Conservation (phyloP, 2,113 vertebrate species). For the Pedetes capensis region DNA sequence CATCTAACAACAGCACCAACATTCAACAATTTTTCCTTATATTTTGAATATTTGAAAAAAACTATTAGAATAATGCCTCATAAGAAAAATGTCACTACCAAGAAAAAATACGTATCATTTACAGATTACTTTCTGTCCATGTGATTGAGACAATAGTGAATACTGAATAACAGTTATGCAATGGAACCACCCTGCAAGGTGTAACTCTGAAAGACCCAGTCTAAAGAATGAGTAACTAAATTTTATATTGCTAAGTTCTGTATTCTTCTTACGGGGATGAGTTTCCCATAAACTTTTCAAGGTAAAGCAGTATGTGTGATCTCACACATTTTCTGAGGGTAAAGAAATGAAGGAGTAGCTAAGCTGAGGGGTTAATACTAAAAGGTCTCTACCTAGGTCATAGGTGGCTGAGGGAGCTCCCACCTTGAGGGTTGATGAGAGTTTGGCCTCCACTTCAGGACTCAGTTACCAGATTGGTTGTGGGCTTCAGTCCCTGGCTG, state of each 20-base stretch:
- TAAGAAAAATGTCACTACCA: background rate
- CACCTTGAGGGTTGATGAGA: too few species aligned
- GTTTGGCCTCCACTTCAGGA: too few species aligned
- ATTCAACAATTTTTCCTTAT: too few species aligned
- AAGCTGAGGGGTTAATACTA: background rate
- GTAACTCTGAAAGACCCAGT: background rate
- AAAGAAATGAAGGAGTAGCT: background rate
- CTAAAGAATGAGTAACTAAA: background rate
- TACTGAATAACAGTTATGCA: background rate
- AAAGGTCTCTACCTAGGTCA: background rate
- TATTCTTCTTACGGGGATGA: background rate
- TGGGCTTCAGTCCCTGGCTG: rapidly evolving
- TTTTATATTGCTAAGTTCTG: background rate
- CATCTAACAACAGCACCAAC: too few species aligned
- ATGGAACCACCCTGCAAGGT: background rate
- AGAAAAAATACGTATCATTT: background rate
- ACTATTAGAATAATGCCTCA: background rate
- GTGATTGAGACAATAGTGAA: background rate
- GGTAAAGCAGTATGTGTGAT: background rate
- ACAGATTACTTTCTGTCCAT: background rate
- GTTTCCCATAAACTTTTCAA: background rate
- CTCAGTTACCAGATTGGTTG: too few species aligned
- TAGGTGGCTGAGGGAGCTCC: background rate
- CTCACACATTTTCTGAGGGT: background rate
- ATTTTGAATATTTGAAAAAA: too few species aligned